Percentiles rank a stretch among this genome's conserved stretches.
Evolutionary conservation across 2,797 vertebrate species (phyloP).

Genomic region (Leptodactylus fallax): DNA sequence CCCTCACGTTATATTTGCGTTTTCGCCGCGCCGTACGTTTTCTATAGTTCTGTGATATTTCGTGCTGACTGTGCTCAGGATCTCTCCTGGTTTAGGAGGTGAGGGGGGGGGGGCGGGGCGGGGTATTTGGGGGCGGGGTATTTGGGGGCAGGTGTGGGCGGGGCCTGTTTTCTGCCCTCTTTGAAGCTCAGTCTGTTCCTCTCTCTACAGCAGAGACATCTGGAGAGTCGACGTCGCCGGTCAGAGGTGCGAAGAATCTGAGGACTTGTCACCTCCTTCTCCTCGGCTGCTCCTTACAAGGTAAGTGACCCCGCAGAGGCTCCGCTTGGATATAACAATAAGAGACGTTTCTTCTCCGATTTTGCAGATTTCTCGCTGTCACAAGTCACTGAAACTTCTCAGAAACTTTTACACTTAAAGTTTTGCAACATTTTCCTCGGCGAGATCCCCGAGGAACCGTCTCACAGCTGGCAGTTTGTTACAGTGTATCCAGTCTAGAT

Average conservation of each 20-base stretch:
- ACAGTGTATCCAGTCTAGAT: neutral
- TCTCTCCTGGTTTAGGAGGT: neutral
- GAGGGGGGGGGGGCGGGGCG: neutral
- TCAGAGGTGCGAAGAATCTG: neutral
- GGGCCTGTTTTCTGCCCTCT: neutral
- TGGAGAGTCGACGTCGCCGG: conserved; percentile 28
- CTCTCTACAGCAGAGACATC: conserved; percentile 19
- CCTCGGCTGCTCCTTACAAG: conserved; percentile 7
- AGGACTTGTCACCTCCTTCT: neutral
- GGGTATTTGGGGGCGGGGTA: conserved; percentile 45
- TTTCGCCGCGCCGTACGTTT: too few relatives aligned
- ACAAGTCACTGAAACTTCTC: too few relatives aligned
- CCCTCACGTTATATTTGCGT: too few relatives aligned
- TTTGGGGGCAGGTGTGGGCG: conserved; percentile 49
- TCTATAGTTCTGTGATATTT: too few relatives aligned
- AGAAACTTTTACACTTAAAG: too few relatives aligned
- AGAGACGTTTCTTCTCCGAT: neutral
- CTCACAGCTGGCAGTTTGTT: neutral
- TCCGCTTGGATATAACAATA: neutral
- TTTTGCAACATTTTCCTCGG: too few relatives aligned
- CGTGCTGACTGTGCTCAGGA: too few relatives aligned
- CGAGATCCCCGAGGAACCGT: too few relatives aligned
- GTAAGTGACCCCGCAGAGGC: neutral
- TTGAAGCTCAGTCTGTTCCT: conserved; percentile 32
- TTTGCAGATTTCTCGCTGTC: too few relatives aligned